Base-by-base conservation (phyloP, 2,113 vertebrate genomes). In the Oncorhynchus mykiss region DNA sequence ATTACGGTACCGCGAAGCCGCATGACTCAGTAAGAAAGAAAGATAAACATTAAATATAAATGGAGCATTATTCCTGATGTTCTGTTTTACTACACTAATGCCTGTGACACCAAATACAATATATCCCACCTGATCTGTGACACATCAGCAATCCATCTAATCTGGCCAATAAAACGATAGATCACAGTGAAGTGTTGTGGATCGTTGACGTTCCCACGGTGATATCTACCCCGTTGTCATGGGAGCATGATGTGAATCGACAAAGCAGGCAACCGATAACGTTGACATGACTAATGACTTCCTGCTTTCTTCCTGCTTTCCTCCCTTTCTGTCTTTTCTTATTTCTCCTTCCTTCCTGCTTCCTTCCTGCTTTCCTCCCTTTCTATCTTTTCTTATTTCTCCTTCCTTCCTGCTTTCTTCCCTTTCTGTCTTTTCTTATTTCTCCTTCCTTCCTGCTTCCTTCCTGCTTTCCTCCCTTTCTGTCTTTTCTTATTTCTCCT, bases 221-320 rank as follows among this genome's bases (percentile, higher is more conserved):
- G 86, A 85, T 81, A 79, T 51, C 49, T 54, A 54, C 49, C 49
- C 49, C 49, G 88, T 91, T 91, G 88, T 90, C 87, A 91, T 91
- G 88, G 85, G 75, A 80, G 88, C 88, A 79, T 67, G 80, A 87
- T 88, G 83, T 86, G 85, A 90, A 90, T 91, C 88, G 90, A 90
- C 93, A 93, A 93, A 94, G 94, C 91, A 94, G 92, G 92, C 90
- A 88, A 89, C 93, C 92, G 92, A 93, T 93, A 92, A 93, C 92
- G 91, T 76, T 93, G 91, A 94, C 93, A 92, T 92, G 90, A 92
- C 92, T 93, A 92, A 94, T 93, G 88, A 89, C 74, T 89, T 86
- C 90, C 85, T 90, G 78, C 84, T 83, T 80, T 74, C 72, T 84
- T 73, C 72, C 73, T 69, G 71, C 60, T 34, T 8, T 72, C 71